Conservation (phyloP, 2,888 invertebrate species). For the Lysandra bellargus region DNA sequence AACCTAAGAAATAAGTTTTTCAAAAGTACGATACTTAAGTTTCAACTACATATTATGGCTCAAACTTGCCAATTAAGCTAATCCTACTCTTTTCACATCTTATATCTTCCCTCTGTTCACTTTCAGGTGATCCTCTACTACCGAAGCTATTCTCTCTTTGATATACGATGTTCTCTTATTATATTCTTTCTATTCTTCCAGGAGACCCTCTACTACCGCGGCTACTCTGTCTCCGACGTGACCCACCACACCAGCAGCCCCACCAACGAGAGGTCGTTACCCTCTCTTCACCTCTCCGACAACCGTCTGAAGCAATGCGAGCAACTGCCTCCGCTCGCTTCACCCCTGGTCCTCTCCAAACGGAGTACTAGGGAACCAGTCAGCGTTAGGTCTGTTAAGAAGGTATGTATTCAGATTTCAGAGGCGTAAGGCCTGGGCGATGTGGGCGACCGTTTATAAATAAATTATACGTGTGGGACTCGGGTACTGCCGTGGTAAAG, state of each 20-base stretch:
- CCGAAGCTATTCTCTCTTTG: conserved; percentile 71
- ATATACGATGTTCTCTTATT: conserved; percentile 38
- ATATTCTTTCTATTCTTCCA: conserved; percentile 42
- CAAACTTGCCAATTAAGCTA: too few species aligned
- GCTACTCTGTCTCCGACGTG: conserved; percentile 68
- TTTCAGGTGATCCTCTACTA: conserved; percentile 73
- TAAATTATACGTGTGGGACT: too few species aligned
- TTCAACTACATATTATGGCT: too few species aligned
- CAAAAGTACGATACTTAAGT: too few species aligned
- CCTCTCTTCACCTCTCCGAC: conserved; percentile 67
- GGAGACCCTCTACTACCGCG: conserved; percentile 77
- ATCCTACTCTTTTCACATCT: not conserved
- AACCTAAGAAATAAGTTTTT: too few species aligned
- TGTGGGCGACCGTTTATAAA: not conserved
- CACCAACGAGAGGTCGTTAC: conserved; percentile 66
- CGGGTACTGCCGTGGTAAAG: too few species aligned
- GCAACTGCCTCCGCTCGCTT: conserved; percentile 70
- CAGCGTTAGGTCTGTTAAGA: conserved; percentile 56
- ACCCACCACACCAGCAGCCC: conserved; percentile 64
- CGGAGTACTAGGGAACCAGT: conserved; percentile 58
- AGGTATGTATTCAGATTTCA: conserved; percentile 48
- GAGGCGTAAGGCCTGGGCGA: not conserved
- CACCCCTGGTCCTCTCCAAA: conserved; percentile 65
- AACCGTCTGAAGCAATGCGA: conserved; percentile 63
- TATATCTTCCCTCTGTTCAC: not conserved